A percentile compares a stretch with the other conserved stretches of the same genome.
phyloP scores from a whole-genome alignment of 2,888 invertebrate genomes.

The Pemphredon lugubris region DNA sequence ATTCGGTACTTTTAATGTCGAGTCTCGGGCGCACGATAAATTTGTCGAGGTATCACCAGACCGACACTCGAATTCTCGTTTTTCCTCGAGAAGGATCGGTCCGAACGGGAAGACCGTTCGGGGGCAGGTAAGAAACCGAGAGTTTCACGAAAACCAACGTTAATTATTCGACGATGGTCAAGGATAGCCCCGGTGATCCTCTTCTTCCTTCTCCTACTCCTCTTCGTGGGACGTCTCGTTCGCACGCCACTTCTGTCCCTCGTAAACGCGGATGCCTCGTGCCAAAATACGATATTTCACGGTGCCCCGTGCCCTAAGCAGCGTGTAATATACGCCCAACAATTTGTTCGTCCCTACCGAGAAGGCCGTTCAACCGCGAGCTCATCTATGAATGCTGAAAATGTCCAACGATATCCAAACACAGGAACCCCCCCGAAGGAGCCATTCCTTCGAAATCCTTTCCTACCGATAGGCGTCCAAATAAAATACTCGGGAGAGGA shows the following conservation, averaged over 20 bases:
- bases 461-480: too few relatives aligned
- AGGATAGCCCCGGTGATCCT: conserved; percentile 46
- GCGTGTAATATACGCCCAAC: conserved; percentile 76
- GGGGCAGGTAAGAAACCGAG: conserved; percentile 45
- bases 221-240: conserved; percentile 51
- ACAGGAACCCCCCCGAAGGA: too few relatives aligned
- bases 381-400: neutral
- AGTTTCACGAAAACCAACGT: conserved; percentile 59
- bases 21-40: neutral
- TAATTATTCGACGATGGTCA: conserved; percentile 66
- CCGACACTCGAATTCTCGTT: conserved; percentile 18
- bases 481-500: too few relatives aligned
- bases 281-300: conserved; percentile 78
- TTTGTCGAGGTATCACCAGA: conserved; percentile 14
- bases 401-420: neutral
- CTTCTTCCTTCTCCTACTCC: conserved; percentile 20
- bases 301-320: conserved; percentile 68
- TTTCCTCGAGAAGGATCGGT: neutral
- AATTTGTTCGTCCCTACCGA: conserved; percentile 74
- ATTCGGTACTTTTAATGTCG: neutral
- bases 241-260: conserved; percentile 45
- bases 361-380: neutral
- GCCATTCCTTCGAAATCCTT: too few relatives aligned
- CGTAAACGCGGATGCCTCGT: conserved; percentile 60
- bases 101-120: conserved; percentile 1